Conservation (phyloP, 2,888 invertebrate species). For the Xestoiulus laeticollis region DNA sequence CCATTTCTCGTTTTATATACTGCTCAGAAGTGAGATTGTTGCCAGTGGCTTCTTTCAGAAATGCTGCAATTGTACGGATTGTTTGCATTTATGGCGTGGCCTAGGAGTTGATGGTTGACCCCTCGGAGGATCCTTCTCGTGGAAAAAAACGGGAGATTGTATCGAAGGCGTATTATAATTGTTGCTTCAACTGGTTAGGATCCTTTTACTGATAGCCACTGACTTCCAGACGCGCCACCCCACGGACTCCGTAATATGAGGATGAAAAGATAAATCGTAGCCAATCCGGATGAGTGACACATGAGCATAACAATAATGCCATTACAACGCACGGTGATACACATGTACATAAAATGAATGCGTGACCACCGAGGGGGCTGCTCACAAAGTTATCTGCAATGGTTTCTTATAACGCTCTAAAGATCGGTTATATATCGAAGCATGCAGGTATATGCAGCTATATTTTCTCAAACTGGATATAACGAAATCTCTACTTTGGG, state of each 20-base stretch:
- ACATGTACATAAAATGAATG: not conserved
- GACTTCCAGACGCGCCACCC: constrained; percentile 9
- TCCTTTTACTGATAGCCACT: constrained; percentile 1
- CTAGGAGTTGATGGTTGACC: not conserved
- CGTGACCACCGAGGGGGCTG: not conserved
- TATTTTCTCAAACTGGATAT: not conserved
- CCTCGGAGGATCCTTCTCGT: not conserved
- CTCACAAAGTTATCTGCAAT: not conserved
- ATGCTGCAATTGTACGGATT: not conserved
- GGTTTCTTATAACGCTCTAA: not conserved
- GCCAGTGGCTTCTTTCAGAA: not conserved
- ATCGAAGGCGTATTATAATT: constrained; percentile 9
- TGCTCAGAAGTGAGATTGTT: not conserved
- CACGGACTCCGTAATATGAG: not conserved
- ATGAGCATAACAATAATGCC: not conserved
- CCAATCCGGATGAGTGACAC: not conserved
- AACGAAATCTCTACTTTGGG: not conserved
- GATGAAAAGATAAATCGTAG: not conserved
- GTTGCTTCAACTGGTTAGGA: constrained; percentile 1
- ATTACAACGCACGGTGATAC: not conserved
- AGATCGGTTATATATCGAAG: no score
- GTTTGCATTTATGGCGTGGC: constrained; percentile 9
- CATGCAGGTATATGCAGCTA: no score
- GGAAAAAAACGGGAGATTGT: not conserved
- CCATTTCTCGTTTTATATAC: not conserved